A percentile compares a stretch with the other conserved stretches of the same genome.
Evolutionary conservation across 1,140 invertebrate species (phyloP).

Genomic region (Zaprionus camerounensis): DNA sequence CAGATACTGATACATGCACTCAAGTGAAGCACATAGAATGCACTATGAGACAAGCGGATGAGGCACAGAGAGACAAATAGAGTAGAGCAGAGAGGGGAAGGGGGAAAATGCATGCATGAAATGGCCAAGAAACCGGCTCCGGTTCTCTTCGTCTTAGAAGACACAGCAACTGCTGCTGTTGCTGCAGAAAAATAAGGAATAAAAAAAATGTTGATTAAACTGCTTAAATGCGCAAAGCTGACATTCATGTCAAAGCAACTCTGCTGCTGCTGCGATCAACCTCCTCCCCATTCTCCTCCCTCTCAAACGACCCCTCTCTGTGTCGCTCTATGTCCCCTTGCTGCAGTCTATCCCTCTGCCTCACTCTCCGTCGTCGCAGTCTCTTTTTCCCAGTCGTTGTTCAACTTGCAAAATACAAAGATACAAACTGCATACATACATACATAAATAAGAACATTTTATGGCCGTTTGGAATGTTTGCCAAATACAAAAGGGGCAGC

Average conservation of each 20-base stretch:
- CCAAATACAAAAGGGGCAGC: slow-evolving; percentile 65
- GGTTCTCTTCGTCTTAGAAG: slow-evolving; percentile 45
- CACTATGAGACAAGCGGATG: slow-evolving; percentile 24
- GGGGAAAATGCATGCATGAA: slow-evolving; percentile 47
- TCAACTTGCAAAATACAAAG: slow-evolving; percentile 57
- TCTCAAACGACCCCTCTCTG: not conserved
- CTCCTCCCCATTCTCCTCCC: not conserved
- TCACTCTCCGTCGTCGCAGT: slow-evolving; percentile 1
- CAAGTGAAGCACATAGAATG: slow-evolving; percentile 52
- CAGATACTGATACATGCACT: slow-evolving; percentile 43
- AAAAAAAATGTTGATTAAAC: slow-evolving; percentile 75
- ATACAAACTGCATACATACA: slow-evolving; percentile 35
- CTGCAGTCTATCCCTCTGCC: not conserved
- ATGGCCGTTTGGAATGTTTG: slow-evolving; percentile 73
- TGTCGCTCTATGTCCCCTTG: not conserved
- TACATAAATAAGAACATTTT: slow-evolving; percentile 64
- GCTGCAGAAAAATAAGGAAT: slow-evolving; percentile 37
- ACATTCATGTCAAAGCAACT: slow-evolving; percentile 81
- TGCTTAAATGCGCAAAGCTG: slow-evolving; percentile 80
- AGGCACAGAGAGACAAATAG: not conserved
- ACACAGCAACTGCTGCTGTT: slow-evolving; percentile 25
- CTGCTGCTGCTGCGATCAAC: slow-evolving; percentile 4
- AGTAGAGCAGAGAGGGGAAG: not conserved
- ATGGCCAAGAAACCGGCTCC: slow-evolving; percentile 55
- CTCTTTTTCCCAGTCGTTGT: slow-evolving; percentile 25